These are phyloP conservation scores for Micromys minutus DNA, from an alignment of 2,113 vertebrate genomes.

Conservation along the genomic window DNA sequence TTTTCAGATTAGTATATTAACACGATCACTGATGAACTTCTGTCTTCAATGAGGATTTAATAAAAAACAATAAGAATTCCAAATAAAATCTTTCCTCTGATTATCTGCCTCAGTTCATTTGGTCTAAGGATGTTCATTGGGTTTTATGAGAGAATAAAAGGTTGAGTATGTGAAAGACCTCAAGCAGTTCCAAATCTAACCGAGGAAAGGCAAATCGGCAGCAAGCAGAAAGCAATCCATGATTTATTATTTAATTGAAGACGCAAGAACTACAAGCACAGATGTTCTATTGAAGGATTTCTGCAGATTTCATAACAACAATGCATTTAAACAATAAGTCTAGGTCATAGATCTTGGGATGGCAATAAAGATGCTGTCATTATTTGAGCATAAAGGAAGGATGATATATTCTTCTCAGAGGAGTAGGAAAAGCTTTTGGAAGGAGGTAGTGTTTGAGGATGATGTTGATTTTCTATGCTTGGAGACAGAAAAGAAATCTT, in stretches of 20 bases:
- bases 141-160: neutral
- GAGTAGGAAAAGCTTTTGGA: neutral
- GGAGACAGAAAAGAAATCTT: neutral
- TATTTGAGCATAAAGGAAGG: neutral
- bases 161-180: neutral
- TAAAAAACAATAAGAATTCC: neutral
- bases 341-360: neutral
- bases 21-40: neutral
- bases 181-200: slow-evolving; percentile 10
- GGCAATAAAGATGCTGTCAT: neutral
- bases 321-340: neutral
- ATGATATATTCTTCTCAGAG: neutral
- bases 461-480: neutral
- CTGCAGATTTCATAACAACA: neutral
- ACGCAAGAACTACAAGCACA: neutral
- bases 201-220: neutral
- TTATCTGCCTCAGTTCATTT: neutral
- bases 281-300: neutral
- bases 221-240: neutral
- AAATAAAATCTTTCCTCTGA: neutral
- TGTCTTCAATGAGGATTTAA: neutral
- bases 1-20: neutral
- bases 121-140: neutral
- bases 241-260: neutral
- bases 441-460: neutral